Conservation (phyloP, 2,113 vertebrate species). For the Salvelinus alpinus region DNA sequence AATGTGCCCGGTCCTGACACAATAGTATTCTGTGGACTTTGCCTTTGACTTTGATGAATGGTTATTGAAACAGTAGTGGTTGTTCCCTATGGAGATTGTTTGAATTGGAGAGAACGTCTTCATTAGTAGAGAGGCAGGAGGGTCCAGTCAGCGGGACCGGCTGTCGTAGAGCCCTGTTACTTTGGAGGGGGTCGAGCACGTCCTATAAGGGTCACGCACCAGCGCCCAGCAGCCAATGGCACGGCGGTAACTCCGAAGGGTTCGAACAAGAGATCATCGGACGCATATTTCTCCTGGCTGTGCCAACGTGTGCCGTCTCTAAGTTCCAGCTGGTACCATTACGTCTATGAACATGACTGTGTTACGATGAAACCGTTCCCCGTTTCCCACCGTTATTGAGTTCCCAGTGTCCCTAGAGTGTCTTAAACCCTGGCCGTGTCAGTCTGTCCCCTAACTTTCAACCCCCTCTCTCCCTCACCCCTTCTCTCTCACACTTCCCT, state of each 20-base stretch:
- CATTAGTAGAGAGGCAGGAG: neutral
- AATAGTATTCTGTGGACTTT: neutral
- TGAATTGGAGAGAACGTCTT: neutral
- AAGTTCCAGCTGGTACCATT: neutral
- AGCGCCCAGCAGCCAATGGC: neutral
- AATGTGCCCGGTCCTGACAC: neutral
- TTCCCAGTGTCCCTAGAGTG: neutral
- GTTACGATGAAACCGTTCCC: no score
- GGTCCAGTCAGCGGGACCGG: neutral
- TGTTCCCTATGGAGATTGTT: no score
- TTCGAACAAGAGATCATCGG: neutral
- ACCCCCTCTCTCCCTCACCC: neutral
- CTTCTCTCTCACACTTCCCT: neutral
- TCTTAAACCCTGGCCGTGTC: neutral
- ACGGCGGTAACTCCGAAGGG: neutral
- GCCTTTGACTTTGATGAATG: neutral
- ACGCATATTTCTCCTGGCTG: neutral
- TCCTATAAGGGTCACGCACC: neutral
- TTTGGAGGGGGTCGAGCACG: neutral
- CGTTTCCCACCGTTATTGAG: neutral
- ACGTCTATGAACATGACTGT: no score
- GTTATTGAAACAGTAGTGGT: neutral
- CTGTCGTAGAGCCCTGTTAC: neutral
- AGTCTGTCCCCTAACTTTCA: neutral
- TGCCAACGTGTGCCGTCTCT: neutral